Base-by-base conservation (phyloP, 2,797 vertebrate species). In the Rhinatrema bivittatum region DNA sequence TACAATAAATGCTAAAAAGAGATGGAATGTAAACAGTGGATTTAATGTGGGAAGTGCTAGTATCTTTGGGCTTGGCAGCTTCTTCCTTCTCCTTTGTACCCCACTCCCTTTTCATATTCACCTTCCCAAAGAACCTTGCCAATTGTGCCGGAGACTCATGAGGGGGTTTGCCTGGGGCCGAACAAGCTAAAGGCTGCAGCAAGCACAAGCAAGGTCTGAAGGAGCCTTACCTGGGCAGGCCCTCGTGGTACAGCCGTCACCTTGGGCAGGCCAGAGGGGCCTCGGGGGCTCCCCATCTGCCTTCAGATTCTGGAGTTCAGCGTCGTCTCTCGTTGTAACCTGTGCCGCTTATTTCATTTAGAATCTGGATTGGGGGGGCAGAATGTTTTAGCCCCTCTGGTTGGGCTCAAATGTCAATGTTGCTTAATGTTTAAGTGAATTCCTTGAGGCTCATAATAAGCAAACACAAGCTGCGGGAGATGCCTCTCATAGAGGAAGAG, bases 331-430 rank as follows among this genome's bases (percentile, higher is more conserved):
- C 42, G 57, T 56, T 39, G 50, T 53, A 55, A 62, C 36, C 45
- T 42, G 62, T 60, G 57, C n/a, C n/a, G 50, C 48, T 47, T 57
- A 55, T 53, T 32, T 10, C 26, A 30, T n/a, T n/a, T n/a, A n/a
- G n/a, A n/a, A n/a, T n/a, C n/a, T n/a, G n/a, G n/a, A n/a, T n/a
- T n/a, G n/a, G n/a, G n/a, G n/a, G n/a, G n/a, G n/a, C n/a, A n/a
- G n/a, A n/a, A n/a, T n/a, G n/a, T n/a, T n/a, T n/a, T n/a, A n/a
- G n/a, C n/a, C n/a, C n/a, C n/a, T n/a, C n/a, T n/a, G n/a, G n/a
- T n/a, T n/a, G n/a, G n/a, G n/a, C n/a, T n/a, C n/a, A n/a, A n/a
- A n/a, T n/a, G n/a, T n/a, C n/a, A n/a, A n/a, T n/a, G n/a, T n/a
- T n/a, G n/a, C n/a, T n/a, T n/a, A n/a, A n/a, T n/a, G n/a, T n/a